A percentile compares a stretch with the other conserved stretches of the same genome.
These are phyloP conservation scores for Stenodera caucasica DNA, from an alignment of 2,888 invertebrate species.

Conservation along the genomic window DNA sequence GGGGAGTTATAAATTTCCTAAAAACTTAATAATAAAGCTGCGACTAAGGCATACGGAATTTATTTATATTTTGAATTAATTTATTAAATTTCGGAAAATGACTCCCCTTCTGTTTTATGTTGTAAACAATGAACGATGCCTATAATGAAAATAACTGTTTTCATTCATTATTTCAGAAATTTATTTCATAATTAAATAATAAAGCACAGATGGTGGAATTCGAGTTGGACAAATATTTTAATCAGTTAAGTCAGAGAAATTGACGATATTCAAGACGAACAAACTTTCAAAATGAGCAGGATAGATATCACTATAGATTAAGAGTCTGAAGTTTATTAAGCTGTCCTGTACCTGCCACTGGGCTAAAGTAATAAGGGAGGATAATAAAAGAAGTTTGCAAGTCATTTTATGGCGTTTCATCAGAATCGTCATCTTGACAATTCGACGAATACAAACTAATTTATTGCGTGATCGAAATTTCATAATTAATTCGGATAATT, in stretches of 20 bases:
- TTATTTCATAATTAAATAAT: conserved; percentile 41
- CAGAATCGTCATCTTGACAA: conserved; percentile 33
- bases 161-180: no score
- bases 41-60: conserved; percentile 8
- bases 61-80: conserved; percentile 20
- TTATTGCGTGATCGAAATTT: no score
- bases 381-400: conserved; percentile 52
- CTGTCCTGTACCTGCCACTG: conserved; percentile 40
- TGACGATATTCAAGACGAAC: conserved; percentile 24
- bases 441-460: conserved; percentile 20
- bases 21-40: conserved; percentile 11
- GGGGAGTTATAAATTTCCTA: conserved; percentile 19
- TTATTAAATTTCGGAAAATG: conserved; percentile 21
- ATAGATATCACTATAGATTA: conserved; percentile 15
- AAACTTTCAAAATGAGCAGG: no score
- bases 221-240: conserved; percentile 41
- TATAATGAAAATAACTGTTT: no score
- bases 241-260: conserved; percentile 44
- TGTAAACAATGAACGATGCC: neutral
- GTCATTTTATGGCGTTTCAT: conserved; percentile 49
- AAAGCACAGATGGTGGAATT: conserved; percentile 37
- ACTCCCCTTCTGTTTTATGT: conserved; percentile 10
- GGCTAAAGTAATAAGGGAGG: conserved; percentile 48
- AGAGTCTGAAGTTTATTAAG: conserved; percentile 45
- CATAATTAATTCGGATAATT: no score